These are phyloP conservation scores for Agonopterix alstromeriana DNA, from an alignment of 2,888 invertebrate genomes.

Conservation along the genomic window DNA sequence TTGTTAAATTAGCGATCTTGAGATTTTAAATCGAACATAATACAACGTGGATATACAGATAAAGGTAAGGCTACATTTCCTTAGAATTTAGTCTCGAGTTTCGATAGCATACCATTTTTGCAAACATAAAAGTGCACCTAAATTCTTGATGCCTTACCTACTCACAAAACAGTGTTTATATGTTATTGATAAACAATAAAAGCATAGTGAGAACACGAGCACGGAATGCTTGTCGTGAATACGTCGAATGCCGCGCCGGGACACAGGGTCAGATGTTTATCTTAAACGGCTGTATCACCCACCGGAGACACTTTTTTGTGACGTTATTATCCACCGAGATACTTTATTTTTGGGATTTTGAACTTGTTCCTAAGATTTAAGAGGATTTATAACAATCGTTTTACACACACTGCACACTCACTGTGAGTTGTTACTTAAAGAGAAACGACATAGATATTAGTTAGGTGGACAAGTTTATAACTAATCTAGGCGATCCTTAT, in stretches of 20 bases:
- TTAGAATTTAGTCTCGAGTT: too few species aligned
- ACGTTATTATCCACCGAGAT: conserved; percentile 48
- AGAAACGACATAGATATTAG: too few species aligned
- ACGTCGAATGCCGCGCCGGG: conserved; percentile 59
- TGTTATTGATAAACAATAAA: conserved; percentile 28
- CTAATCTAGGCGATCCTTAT: too few species aligned
- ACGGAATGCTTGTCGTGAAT: conserved; percentile 66
- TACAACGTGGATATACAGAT: too few species aligned
- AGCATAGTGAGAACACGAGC: conserved; percentile 34
- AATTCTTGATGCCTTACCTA: neutral
- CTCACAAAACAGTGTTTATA: neutral
- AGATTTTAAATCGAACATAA: too few species aligned
- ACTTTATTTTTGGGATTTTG: neutral
- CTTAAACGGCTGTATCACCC: conserved; percentile 75
- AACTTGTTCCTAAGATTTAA: too few species aligned
- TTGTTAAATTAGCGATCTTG: too few species aligned
- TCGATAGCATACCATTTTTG: conserved; percentile 1
- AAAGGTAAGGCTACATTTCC: too few species aligned
- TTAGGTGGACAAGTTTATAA: too few species aligned
- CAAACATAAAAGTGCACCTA: conserved; percentile 5
- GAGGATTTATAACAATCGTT: too few species aligned
- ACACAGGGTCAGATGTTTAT: conserved; percentile 70
- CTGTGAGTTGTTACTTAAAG: too few species aligned
- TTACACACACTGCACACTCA: too few species aligned
- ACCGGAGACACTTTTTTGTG: conserved; percentile 71